Percentiles rank a stretch among this genome's conserved stretches.
Conservation (phyloP, 2,888 invertebrate genomes). For the Iphiclides podalirius region DNA sequence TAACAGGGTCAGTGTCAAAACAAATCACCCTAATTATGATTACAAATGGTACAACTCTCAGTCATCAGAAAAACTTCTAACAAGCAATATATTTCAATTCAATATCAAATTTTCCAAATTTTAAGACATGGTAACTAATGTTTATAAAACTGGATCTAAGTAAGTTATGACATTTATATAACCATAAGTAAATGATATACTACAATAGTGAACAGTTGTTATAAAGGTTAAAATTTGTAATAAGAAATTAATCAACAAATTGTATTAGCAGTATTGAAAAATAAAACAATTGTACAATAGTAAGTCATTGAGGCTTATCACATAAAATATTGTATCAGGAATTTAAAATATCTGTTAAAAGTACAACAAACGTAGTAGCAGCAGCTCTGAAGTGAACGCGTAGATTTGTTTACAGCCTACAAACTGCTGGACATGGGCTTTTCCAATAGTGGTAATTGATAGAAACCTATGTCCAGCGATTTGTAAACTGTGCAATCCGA, state of each 20-base stretch:
- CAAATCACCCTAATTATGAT: too few species aligned
- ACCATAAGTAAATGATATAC: not conserved
- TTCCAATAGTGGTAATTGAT: conserved; percentile 13
- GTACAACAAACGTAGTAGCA: not conserved
- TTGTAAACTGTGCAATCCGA: conserved; percentile 3
- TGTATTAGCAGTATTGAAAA: not conserved
- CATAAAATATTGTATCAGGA: not conserved
- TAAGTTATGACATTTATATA: not conserved
- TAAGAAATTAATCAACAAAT: not conserved
- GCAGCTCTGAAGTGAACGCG: not conserved
- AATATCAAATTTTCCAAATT: too few species aligned
- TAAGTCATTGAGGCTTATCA: too few species aligned
- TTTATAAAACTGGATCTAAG: too few species aligned
- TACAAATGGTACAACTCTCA: too few species aligned
- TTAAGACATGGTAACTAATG: too few species aligned
- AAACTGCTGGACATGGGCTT: conserved; percentile 14
- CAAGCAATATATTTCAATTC: too few species aligned
- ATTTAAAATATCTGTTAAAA: not conserved
- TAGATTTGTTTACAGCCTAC: not conserved
- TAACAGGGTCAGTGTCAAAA: too few species aligned
- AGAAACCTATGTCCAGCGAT: conserved; percentile 8
- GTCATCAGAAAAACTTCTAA: too few species aligned
- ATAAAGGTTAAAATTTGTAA: too few species aligned
- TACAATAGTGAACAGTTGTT: too few species aligned
- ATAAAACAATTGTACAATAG: too few species aligned